Percentiles rank a stretch among this genome's conserved stretches.
Evolutionary conservation across 2,888 invertebrate genomes (phyloP).

Genomic region (Lamproptera curius): DNA sequence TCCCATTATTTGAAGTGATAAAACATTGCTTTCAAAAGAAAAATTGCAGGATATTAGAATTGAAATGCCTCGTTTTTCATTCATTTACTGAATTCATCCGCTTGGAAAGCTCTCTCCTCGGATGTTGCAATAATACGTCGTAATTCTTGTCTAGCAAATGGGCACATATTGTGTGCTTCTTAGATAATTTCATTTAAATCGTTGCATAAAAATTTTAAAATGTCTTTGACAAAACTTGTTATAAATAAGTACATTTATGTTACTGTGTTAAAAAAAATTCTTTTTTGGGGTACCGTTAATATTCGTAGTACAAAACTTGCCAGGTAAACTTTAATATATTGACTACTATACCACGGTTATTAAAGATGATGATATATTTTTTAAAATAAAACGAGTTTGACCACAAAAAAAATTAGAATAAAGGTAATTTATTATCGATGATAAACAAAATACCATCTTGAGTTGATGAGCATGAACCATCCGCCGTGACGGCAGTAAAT

Average conservation of each 20-base stretch:
- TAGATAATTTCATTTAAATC: slow-evolving; percentile 12
- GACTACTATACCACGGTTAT: too few relatives aligned
- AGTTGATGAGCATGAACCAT: background rate
- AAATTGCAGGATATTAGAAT: slow-evolving; percentile 1
- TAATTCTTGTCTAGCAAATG: slow-evolving; percentile 2
- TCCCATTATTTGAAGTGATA: background rate
- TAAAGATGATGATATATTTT: too few relatives aligned
- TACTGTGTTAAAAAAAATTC: too few relatives aligned
- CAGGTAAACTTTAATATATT: too few relatives aligned
- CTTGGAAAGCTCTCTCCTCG: slow-evolving; percentile 7
- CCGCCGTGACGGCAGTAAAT: background rate
- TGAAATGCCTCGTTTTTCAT: slow-evolving; percentile 12
- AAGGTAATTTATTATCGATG: too few relatives aligned
- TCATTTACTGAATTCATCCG: slow-evolving; percentile 8
- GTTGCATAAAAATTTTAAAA: too few relatives aligned
- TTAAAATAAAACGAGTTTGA: too few relatives aligned
- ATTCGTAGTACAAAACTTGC: background rate
- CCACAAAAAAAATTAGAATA: too few relatives aligned
- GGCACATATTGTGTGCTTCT: slow-evolving; percentile 5
- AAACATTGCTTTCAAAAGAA: background rate
- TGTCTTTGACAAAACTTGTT: too few relatives aligned
- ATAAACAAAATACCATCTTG: background rate
- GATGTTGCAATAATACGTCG: slow-evolving; percentile 12
- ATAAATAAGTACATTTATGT: too few relatives aligned
- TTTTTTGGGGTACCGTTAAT: background rate